Evolutionary conservation across 2,113 vertebrate species (phyloP).

Genomic region (Limnothrissa miodon): DNA sequence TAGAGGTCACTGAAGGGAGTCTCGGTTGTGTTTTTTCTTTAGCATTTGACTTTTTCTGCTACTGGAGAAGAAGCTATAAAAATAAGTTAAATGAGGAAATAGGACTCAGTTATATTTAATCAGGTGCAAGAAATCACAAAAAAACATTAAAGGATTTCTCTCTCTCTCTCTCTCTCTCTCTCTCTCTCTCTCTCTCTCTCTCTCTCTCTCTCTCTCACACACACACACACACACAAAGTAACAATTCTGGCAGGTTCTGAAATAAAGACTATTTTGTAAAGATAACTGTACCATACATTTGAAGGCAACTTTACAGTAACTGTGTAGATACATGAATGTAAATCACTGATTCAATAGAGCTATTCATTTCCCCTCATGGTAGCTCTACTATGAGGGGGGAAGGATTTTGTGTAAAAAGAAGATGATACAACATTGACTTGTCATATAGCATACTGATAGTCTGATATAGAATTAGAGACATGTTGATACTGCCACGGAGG

Average conservation of each 20-base stretch:
- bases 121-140: background rate
- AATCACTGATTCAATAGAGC: background rate
- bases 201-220: too few relatives aligned
- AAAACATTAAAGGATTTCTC: background rate
- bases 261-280: background rate
- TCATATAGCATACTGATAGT: too few relatives aligned
- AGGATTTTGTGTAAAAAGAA: background rate
- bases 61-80: background rate
- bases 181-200: too few relatives aligned
- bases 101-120: background rate
- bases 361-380: too few relatives aligned
- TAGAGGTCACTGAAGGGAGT: background rate
- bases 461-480: too few relatives aligned
- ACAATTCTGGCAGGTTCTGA: background rate
- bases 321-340: background rate
- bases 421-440: background rate
- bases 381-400: background rate
- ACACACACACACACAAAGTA: background rate
- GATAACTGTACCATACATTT: background rate
- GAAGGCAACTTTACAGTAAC: background rate
- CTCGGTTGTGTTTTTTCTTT: background rate
- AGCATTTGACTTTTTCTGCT: background rate
- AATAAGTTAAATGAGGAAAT: background rate
- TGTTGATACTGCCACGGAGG: background rate
- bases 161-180: too few relatives aligned